A percentile compares a stretch with the other conserved stretches of the same genome.
Conservation (phyloP, 2,888 invertebrate genomes). For the Apamea anceps region DNA sequence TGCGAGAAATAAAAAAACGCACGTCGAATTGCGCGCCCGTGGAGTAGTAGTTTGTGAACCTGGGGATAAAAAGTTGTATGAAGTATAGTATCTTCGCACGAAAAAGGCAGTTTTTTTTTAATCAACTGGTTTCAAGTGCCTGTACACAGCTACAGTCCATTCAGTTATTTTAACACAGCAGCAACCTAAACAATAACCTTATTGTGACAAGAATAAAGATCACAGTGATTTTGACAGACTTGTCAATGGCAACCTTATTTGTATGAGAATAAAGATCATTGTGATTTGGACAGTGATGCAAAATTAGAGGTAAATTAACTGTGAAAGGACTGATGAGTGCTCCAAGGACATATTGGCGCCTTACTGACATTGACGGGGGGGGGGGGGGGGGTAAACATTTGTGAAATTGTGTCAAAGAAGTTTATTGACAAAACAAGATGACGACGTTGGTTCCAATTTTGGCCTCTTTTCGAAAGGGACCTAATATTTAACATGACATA, state of each 20-base stretch:
- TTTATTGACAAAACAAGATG: not conserved
- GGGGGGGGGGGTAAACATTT: not conserved
- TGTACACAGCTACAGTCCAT: not conserved
- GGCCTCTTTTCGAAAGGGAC: too few species aligned
- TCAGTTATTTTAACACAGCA: too few species aligned
- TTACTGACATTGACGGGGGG: not conserved
- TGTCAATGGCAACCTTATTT: too few species aligned
- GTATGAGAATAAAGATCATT: too few species aligned
- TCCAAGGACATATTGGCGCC: not conserved
- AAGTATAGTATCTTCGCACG: not conserved
- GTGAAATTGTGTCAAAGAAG: not conserved
- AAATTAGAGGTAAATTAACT: too few species aligned
- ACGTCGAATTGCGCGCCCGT: constrained; percentile 78
- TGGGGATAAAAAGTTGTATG: constrained; percentile 49
- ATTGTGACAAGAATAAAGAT: too few species aligned
- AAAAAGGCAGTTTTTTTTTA: not conserved
- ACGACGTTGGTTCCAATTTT: too few species aligned
- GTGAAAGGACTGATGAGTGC: not conserved
- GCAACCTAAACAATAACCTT: too few species aligned
- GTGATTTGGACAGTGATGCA: too few species aligned
- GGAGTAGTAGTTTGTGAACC: constrained; percentile 68
- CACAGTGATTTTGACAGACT: too few species aligned
- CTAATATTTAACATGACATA: not conserved
- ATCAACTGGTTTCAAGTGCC: not conserved
- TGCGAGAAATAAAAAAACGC: constrained; percentile 83